Base-by-base conservation (phyloP, 1,140 invertebrate species). In the Globodera rostochiensis region DNA sequence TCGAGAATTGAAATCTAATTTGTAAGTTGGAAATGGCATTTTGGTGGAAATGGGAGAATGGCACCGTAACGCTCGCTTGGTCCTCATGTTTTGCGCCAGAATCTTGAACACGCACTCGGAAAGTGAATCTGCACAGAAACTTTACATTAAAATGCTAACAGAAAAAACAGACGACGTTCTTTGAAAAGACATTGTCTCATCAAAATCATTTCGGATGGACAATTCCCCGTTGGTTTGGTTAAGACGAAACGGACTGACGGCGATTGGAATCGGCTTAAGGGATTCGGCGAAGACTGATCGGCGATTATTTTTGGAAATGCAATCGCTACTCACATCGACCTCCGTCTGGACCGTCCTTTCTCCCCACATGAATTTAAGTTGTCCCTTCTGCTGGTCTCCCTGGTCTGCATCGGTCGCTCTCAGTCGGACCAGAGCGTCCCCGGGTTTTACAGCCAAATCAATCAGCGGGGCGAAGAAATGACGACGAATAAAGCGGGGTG, bases 381-480 rank as follows among this genome's bases (percentile, higher is more conserved):
- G 46, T 36, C 69, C 69, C 7, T 3, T 47, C 15, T 74, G 11
- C 36, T 76, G 45, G 47, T 78, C 25, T 11, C 6, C 7, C 21
- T 70, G 9, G 49, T 78, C 75, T 46, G 46, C 9, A 45, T 77
- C 64, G 13, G 21, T 5, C 50, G 64, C 77, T 47, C 66, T 69
- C 70, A 78, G 50, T 66, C 70, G 77, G 25, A 78, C 25, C n/a
- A 78, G 49, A 69, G 64, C 46, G 45, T 70, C 77, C 8, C 69
- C 69, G 3, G 69, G 25, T 21, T 70, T 45, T 0, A 36, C 70
- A n/a, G 21, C 66, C 7, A 8, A 36, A 69, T 49, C 6, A 13
- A 78, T 69, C 4, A 78, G 11, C 21, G 64, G 45, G 13, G 64
- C 77, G 70, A 78, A 78, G 21, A 69, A 78, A 47, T 78, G 77